phyloP scores from a whole-genome alignment of 23 tunicate species.

The Phallusia fumigata region DNA sequence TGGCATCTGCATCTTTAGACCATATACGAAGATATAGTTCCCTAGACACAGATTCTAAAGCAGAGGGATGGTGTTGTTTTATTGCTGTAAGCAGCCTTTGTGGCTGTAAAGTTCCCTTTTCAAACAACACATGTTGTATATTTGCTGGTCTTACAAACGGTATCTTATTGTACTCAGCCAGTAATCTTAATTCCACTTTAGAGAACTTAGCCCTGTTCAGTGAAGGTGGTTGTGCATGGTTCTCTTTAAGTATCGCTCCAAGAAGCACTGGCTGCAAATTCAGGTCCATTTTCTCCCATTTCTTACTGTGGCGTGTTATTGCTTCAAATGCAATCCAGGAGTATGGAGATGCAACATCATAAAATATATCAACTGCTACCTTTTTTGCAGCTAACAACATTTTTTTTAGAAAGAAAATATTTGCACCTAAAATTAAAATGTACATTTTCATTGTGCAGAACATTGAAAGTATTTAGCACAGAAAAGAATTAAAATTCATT shows the following conservation, averaged over 20 bases:
- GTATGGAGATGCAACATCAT: slow-evolving; percentile 85
- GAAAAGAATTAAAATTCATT: too few relatives aligned
- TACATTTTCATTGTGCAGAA: too few relatives aligned
- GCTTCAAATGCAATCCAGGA: slow-evolving; percentile 68
- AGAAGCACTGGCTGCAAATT: slow-evolving; percentile 63
- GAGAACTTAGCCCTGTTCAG: slow-evolving; percentile 46
- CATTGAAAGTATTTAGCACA: too few relatives aligned
- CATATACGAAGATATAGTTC: slow-evolving; percentile 59
- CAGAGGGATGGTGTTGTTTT: slow-evolving; percentile 31
- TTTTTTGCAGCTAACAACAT: not conserved
- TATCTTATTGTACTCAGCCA: slow-evolving; percentile 5
- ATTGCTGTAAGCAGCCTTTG: slow-evolving; percentile 69
- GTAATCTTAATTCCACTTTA: not conserved
- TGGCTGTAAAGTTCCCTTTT: slow-evolving; percentile 75
- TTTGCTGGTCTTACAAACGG: slow-evolving; percentile 45
- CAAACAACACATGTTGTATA: slow-evolving; percentile 24
- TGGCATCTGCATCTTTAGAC: slow-evolving; percentile 65
- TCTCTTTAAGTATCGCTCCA: slow-evolving; percentile 48
- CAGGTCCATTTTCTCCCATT: slow-evolving; percentile 53
- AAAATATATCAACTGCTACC: slow-evolving; percentile 64
- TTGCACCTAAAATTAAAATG: too few relatives aligned
- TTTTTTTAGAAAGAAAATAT: not conserved
- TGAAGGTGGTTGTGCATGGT: slow-evolving; percentile 78
- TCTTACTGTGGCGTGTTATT: slow-evolving; percentile 33
- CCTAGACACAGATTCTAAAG: slow-evolving; percentile 49